A percentile compares a stretch with the other conserved stretches of the same genome.
phyloP scores from a whole-genome alignment of 2,888 invertebrate species.

The Pyrrhosoma nymphula region DNA sequence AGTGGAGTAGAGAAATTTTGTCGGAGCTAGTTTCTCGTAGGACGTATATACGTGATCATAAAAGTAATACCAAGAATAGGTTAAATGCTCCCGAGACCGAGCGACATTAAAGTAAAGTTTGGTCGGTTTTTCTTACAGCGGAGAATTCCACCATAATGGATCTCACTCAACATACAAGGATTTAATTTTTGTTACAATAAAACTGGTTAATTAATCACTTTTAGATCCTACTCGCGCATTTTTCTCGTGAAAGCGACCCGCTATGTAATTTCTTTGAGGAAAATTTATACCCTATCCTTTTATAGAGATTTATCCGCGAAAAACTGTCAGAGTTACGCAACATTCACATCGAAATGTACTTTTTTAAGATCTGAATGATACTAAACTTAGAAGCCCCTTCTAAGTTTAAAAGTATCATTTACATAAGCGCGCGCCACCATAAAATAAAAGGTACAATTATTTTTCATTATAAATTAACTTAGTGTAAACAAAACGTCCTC shows the following conservation, averaged over 20 bases:
- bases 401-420: too few relatives aligned
- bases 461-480: too few relatives aligned
- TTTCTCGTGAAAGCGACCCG: background rate
- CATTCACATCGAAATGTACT: background rate
- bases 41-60: background rate
- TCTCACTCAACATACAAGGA: background rate
- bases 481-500: too few relatives aligned
- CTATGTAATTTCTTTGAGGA: background rate
- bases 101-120: background rate
- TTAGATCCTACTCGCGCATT: background rate
- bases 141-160: background rate
- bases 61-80: background rate
- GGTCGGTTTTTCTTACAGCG: background rate
- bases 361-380: background rate
- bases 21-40: background rate
- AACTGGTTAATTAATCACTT: background rate
- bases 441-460: too few relatives aligned
- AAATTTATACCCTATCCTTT: background rate
- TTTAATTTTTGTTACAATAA: constrained; percentile 4
- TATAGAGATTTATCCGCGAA: background rate
- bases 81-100: background rate
- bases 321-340: background rate
- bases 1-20: background rate
- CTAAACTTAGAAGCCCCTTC: too few relatives aligned
- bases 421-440: too few relatives aligned